phyloP scores from a whole-genome alignment of 2,797 vertebrate genomes.

The Siniperca scherzeri region DNA sequence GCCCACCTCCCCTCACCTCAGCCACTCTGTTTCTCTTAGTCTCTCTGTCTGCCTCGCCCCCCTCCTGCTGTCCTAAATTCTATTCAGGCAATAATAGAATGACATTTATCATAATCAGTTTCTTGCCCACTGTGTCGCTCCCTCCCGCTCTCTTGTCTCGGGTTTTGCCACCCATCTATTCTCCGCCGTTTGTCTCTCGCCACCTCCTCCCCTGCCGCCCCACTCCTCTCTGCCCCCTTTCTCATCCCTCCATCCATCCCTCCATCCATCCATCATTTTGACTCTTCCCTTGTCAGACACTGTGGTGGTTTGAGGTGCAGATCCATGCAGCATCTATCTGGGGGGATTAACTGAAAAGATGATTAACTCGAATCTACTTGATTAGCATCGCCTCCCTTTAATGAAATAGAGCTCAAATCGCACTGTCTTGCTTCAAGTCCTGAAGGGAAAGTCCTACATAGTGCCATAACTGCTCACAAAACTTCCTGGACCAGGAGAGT shows the following conservation, averaged over 20 bases:
- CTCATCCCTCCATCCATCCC: not conserved
- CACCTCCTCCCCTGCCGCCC: not conserved
- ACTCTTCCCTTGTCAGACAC: not conserved
- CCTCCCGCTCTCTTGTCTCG: conserved; percentile 13
- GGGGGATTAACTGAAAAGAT: conserved; percentile 54
- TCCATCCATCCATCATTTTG: not conserved
- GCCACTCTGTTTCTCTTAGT: conserved; percentile 14
- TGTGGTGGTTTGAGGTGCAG: conserved; percentile 28
- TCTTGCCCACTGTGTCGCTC: conserved; percentile 32
- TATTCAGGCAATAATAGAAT: conserved; percentile 72
- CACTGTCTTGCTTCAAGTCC: conserved; percentile 25
- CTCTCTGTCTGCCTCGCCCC: conserved; percentile 16
- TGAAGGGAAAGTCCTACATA: not conserved
- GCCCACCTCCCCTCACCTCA: conserved; percentile 2
- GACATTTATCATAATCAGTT: conserved; percentile 79
- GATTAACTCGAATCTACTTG: conserved; percentile 53
- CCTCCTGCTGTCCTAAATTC: conserved; percentile 68
- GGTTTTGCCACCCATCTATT: conserved; percentile 38
- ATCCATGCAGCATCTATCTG: conserved; percentile 30
- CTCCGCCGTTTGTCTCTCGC: conserved; percentile 2
- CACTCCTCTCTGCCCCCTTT: not conserved
- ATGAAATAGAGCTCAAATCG: conserved; percentile 49
- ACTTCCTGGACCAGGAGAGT: not conserved
- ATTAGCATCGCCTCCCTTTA: conserved; percentile 47
- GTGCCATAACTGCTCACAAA: not conserved